Evolutionary conservation across 92 coral and sea anemone species (phyloP).

Genomic region (Desmophyllum pertusum): DNA sequence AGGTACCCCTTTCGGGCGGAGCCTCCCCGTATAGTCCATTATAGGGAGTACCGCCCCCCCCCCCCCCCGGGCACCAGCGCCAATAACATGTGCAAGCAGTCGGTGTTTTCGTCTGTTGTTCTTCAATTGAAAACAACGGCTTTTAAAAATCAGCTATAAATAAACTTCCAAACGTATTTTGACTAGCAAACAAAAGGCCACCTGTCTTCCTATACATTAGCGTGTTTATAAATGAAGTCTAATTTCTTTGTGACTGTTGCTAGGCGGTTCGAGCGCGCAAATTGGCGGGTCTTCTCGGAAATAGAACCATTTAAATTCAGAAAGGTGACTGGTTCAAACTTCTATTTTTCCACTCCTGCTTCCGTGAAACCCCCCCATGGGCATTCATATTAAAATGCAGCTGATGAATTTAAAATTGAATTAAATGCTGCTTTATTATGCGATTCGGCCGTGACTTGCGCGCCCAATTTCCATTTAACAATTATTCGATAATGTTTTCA

Average conservation of each 20-base stretch:
- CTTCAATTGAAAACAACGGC: not conserved
- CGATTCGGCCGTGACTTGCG: not conserved
- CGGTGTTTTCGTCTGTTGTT: not conserved
- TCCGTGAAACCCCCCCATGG: not conserved
- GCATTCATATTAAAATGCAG: not conserved
- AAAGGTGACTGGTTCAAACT: not conserved
- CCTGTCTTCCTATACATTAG: not conserved
- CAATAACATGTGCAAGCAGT: not conserved
- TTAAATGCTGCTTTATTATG: not conserved
- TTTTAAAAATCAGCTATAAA: not conserved
- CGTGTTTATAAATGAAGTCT: slow-evolving; percentile 16
- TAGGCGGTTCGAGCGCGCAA: slow-evolving; percentile 9
- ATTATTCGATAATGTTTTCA: not conserved
- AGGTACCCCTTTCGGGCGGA: too few species aligned
- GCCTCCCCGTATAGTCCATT: too few species aligned
- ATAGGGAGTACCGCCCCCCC: too few species aligned
- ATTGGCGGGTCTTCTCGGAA: not conserved
- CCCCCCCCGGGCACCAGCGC: too few species aligned
- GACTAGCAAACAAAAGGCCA: slow-evolving; percentile 13
- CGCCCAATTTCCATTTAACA: not conserved
- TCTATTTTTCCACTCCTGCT: not conserved
- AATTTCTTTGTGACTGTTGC: not conserved
- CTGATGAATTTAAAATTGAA: not conserved
- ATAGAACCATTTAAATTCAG: not conserved
- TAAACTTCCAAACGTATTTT: not conserved